Evolutionary conservation across 2,888 invertebrate genomes (phyloP).

Genomic region (Keiferia lycopersicella): DNA sequence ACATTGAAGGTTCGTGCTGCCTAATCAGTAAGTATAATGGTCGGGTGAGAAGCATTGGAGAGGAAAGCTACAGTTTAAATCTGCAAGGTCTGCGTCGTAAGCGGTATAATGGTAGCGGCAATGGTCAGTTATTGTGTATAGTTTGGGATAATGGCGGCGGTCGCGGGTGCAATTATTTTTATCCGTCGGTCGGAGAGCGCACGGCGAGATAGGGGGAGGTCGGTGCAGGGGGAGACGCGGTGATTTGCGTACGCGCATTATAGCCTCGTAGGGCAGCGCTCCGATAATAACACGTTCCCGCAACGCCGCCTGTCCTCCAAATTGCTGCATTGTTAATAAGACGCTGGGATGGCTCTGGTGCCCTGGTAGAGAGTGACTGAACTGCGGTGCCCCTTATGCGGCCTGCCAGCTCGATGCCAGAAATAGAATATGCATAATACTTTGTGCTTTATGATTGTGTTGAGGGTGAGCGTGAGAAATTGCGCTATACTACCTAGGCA

Average conservation of each 20-base stretch:
- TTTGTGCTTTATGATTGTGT: neutral
- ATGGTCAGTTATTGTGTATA: constrained; percentile 69
- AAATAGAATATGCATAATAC: neutral
- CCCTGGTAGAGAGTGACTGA: constrained; percentile 4
- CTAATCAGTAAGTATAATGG: neutral
- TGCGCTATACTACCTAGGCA: neutral
- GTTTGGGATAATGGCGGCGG: constrained; percentile 66
- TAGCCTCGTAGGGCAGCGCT: constrained; percentile 29
- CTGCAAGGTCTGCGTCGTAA: constrained; percentile 5
- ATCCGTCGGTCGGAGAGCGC: constrained; percentile 45
- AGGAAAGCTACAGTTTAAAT: neutral
- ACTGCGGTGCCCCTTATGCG: neutral
- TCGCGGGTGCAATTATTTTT: constrained; percentile 69
- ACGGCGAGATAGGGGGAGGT: constrained; percentile 28
- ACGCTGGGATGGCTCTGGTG: neutral
- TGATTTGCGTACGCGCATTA: constrained; percentile 67
- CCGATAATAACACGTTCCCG: constrained; percentile 47
- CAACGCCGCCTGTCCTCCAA: constrained; percentile 40
- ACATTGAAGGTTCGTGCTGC: constrained; percentile 4
- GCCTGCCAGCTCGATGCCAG: neutral
- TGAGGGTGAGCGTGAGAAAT: neutral
- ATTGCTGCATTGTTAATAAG: constrained; percentile 39
- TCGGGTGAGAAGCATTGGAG: neutral
- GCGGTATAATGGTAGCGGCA: constrained; percentile 36
- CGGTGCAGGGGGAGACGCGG: constrained; percentile 40